These are phyloP conservation scores for Hyles lineata DNA, from an alignment of 2,888 invertebrate species.

Conservation along the genomic window DNA sequence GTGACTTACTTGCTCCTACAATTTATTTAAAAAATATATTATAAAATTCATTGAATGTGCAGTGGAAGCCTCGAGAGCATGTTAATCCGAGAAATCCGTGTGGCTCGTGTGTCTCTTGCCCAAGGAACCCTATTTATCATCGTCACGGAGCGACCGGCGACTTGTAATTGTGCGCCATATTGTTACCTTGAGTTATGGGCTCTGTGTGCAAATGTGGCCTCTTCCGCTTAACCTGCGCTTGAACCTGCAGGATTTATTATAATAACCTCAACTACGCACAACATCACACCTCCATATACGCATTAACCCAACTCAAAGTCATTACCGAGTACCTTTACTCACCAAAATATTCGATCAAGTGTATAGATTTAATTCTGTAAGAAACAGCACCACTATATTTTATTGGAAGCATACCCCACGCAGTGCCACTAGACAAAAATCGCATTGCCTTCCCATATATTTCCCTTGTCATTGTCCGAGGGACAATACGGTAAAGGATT, in stretches of 20 bases:
- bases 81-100: constrained; percentile 7
- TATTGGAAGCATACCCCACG: constrained; percentile 65
- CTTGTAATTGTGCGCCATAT: constrained; percentile 82
- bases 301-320: constrained; percentile 12
- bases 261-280: constrained; percentile 39
- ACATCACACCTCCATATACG: constrained; percentile 33
- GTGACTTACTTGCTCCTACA: too few species aligned
- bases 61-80: constrained; percentile 4
- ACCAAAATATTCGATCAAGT: constrained; percentile 38
- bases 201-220: constrained; percentile 60
- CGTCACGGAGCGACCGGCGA: constrained; percentile 72
- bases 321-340: not conserved
- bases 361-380: constrained; percentile 35
- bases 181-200: constrained; percentile 79
- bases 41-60: not conserved
- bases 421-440: constrained; percentile 81
- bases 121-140: constrained; percentile 80
- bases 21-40: too few species aligned
- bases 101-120: constrained; percentile 66
- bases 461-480: constrained; percentile 67
- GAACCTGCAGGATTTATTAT: constrained; percentile 32
- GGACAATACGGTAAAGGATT: constrained; percentile 75
- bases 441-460: constrained; percentile 75
- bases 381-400: constrained; percentile 22
- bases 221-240: constrained; percentile 66